Evolutionary conservation across 2,888 invertebrate species (phyloP), one percentile per base, ranked within the genome.

Genomic region (Cheilosia pagana): DNA sequence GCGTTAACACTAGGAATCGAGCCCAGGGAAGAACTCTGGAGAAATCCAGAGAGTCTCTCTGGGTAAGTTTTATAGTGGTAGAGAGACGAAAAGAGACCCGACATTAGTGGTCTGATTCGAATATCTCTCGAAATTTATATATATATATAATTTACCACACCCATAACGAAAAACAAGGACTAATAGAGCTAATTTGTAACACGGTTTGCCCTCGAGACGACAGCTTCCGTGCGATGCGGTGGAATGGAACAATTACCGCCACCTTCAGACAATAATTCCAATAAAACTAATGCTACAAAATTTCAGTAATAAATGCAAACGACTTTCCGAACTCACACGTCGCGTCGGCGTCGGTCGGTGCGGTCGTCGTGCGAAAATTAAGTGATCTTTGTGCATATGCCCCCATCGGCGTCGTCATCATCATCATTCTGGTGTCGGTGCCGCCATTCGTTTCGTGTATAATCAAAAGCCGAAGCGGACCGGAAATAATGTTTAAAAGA

Each of bases 401-500:
- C 41, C 41, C 59, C 81, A 43, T 41, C 71, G 55, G 50, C 72
- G 21, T 45, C 43, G 28, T 71, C 65, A 72, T 70, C 75, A 67
- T 76, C 19, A 65, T 50, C 65, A 43, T 76, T 48, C 60, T 62
- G 53, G 60, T 72, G 67, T 62, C 50, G 41, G 62, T 65, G 50
- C 48, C 70, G 31, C 23, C 67, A 71, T 62, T 48, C 48, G 10
- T 21, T 62, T 35, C 12, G 39, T 39, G 45, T 71, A 43, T 81
- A 60, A 85, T 85, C 75, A 81, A 78, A 63, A 70, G 70, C 79
- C 62, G 35, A 71, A 75, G 55, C 85, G 75, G 75, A 85, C 85
- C 85, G 85, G 85, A 85, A 85, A 85, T 85, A 81, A 71, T 85
- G 60, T 67, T 81, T 81, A 85, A 85, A 85, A 35, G 75, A 67